Evolutionary conservation across 2,888 invertebrate genomes (phyloP).

Genomic region (Alviniconcha strummeri): DNA sequence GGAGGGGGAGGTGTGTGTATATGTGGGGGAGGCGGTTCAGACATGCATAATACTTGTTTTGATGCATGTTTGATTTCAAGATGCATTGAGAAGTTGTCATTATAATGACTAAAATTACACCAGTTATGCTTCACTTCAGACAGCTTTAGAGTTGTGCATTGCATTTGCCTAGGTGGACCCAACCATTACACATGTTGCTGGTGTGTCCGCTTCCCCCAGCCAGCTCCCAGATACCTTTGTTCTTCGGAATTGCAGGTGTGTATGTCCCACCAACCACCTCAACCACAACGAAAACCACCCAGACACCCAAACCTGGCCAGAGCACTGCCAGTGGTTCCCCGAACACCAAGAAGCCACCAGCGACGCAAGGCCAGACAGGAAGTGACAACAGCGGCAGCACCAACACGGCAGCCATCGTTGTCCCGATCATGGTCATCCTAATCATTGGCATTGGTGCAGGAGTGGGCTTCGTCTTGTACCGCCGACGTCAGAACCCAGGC

Average conservation of each 20-base stretch:
- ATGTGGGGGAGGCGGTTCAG: neutral
- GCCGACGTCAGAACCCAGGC: conserved; percentile 1
- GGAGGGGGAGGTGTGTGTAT: neutral
- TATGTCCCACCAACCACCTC: conserved; percentile 17
- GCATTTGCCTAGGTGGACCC: too few species aligned
- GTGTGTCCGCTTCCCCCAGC: too few species aligned
- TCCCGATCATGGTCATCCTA: conserved; percentile 51
- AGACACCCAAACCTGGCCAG: neutral
- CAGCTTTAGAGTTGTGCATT: too few species aligned
- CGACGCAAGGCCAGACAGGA: neutral
- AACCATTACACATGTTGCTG: too few species aligned
- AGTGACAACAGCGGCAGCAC: neutral
- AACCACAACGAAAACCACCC: neutral
- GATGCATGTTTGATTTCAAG: too few species aligned
- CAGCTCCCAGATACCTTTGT: too few species aligned
- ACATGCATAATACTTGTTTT: too few species aligned
- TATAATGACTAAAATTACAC: too few species aligned
- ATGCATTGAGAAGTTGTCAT: too few species aligned
- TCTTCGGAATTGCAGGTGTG: neutral
- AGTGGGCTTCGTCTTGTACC: conserved; percentile 46
- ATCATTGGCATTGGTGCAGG: conserved; percentile 41
- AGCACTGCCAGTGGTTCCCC: neutral
- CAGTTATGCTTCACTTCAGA: too few species aligned
- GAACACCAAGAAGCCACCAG: conserved; percentile 22
- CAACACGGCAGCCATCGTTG: conserved; percentile 48